Conservation (phyloP, 1,140 invertebrate species). For the Drusus annulatus region DNA sequence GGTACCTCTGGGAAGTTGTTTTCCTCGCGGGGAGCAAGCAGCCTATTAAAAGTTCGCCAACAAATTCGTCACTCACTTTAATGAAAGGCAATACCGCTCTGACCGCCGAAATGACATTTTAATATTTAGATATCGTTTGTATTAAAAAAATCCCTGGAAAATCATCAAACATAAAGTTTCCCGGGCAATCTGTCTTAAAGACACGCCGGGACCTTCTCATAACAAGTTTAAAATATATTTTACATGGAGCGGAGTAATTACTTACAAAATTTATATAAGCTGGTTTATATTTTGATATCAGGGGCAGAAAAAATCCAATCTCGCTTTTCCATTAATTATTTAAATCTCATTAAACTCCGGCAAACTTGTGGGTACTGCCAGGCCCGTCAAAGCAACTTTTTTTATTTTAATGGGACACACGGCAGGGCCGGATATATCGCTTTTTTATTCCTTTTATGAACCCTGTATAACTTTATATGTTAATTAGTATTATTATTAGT, state of each 20-base stretch:
- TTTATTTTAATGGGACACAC: slow-evolving; percentile 58
- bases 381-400: slow-evolving; percentile 59
- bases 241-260: slow-evolving; percentile 59
- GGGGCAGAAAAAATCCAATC: slow-evolving; percentile 68
- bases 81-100: slow-evolving; percentile 16
- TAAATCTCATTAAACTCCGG: slow-evolving; percentile 71
- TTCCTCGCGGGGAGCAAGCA: neutral
- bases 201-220: slow-evolving; percentile 52
- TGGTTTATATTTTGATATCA: slow-evolving; percentile 60
- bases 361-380: slow-evolving; percentile 62
- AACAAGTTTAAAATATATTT: slow-evolving; percentile 60
- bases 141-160: slow-evolving; percentile 53
- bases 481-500: too few relatives aligned
- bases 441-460: too few relatives aligned
- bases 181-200: slow-evolving; percentile 52
- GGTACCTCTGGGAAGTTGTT: too few relatives aligned
- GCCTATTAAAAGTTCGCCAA: slow-evolving; percentile 28
- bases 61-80: slow-evolving; percentile 27
- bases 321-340: slow-evolving; percentile 72
- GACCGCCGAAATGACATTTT: slow-evolving; percentile 39
- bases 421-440: slow-evolving; percentile 45
- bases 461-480: too few relatives aligned
- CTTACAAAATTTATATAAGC: slow-evolving; percentile 60
- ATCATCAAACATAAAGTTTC: slow-evolving; percentile 57
- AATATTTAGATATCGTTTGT: slow-evolving; percentile 52